phyloP scores from a whole-genome alignment of 2,797 vertebrate genomes.

The Tiaroga cobitis region DNA sequence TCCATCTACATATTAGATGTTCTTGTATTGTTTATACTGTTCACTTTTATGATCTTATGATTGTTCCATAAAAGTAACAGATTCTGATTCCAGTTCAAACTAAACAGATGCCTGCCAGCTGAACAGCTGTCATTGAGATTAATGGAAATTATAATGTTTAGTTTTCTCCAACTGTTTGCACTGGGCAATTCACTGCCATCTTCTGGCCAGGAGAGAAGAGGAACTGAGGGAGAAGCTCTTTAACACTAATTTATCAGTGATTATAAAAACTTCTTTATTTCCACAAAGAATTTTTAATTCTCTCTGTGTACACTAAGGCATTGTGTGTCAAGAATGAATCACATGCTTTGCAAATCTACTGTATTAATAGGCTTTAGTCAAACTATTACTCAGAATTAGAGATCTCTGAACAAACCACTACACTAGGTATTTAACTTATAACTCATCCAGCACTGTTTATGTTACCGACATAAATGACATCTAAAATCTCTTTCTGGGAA shows the following conservation, averaged over 20 bases:
- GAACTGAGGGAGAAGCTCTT: not conserved
- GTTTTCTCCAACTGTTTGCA: not conserved
- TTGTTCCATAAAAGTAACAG: not conserved
- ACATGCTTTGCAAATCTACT: not conserved
- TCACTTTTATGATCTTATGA: not conserved
- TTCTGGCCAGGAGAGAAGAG: constrained; percentile 2
- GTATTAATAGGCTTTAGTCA: constrained; percentile 4
- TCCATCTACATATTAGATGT: not conserved
- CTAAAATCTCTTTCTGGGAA: not conserved
- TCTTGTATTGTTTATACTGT: not conserved
- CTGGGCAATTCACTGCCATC: constrained; percentile 10
- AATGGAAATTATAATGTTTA: not conserved
- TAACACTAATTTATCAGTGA: not conserved
- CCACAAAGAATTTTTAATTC: not conserved
- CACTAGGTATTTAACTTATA: not conserved
- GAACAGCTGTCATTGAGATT: not conserved
- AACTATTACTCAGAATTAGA: not conserved
- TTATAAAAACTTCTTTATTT: not conserved
- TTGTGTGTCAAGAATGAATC: not conserved
- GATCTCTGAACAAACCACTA: not conserved
- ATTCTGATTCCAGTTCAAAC: not conserved
- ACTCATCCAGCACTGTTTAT: not conserved
- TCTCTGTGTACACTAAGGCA: not conserved
- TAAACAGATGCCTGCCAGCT: not conserved
- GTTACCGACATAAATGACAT: not conserved